Conservation (phyloP, 2,888 invertebrate species). For the Nebria brevicollis region DNA sequence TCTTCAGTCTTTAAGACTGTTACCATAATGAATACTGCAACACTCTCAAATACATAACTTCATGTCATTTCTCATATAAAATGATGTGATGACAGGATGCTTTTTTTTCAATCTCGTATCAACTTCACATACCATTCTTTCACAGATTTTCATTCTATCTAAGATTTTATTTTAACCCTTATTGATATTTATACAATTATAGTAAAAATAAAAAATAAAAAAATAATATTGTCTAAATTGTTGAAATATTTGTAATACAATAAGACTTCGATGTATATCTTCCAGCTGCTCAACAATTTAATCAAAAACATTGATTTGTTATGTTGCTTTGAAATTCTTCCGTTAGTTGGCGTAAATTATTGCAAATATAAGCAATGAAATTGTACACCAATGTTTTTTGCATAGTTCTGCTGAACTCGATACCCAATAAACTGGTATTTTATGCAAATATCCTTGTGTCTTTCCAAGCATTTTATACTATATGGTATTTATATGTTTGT, state of each 20-base stretch:
- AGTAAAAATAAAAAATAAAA: too few species aligned
- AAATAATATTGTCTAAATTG: too few species aligned
- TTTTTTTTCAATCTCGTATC: too few species aligned
- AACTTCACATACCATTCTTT: too few species aligned
- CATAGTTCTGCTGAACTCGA: conserved; percentile 23
- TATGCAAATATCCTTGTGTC: conserved; percentile 19
- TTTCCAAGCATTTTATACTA: not conserved
- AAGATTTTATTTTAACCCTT: too few species aligned
- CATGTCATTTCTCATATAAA: not conserved
- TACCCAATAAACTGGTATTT: conserved; percentile 28
- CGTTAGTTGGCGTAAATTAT: conserved; percentile 22
- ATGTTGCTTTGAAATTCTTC: conserved; percentile 16
- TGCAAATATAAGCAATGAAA: conserved; percentile 18
- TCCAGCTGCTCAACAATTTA: not conserved
- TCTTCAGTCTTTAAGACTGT: not conserved
- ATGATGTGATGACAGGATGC: not conserved
- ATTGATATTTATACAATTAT: too few species aligned
- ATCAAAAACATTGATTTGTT: conserved; percentile 4
- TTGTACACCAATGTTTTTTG: conserved; percentile 9
- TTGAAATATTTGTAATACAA: not conserved
- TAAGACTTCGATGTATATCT: not conserved
- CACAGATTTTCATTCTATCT: too few species aligned
- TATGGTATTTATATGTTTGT: not conserved
- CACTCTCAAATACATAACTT: not conserved
- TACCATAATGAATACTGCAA: not conserved